Base-by-base conservation (phyloP, 2,888 invertebrate species). In the Flexamia atlantica region DNA sequence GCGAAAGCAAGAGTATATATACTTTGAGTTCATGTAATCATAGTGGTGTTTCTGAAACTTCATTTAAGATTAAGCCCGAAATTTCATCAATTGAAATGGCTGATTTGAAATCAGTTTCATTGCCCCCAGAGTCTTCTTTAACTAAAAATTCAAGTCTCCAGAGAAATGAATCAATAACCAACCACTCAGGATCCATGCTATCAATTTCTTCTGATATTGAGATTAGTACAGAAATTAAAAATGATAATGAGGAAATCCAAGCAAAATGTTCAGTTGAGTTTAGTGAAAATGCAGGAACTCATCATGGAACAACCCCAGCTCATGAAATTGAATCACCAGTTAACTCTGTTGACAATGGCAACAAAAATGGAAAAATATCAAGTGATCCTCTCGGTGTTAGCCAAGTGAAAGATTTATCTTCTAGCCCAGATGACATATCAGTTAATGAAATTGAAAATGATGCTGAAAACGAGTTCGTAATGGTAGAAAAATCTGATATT, bases 401-500 rank as follows among this genome's bases (percentile, higher is more conserved):
- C 30, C 28, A 30, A 64, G 5, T 28, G 14, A 72, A 40, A 28
- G 3, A 32, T 68, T 68, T 32, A 23, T 17, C 64, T 28, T 28
- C 7, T 20, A 64, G 10, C 3, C 53, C 20, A 7, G 53, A 23
- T 23, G 20, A 23, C 23, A 23, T 28, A 64, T 64, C 17, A 14
- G 28, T 28, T 7, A 30, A 28, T 4, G 70, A 76, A 28, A 17
- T 1, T 46, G 28, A 46, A 28, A 46, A 42, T 50, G 36, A 57
- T 36, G 32, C 23, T 14, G 79, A 76, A 1, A 32, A 57, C 12
- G 79, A 57, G 7, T 79, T 79, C 57, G 79, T 79, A 2, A 57
- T 79, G 32, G 79, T 79, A 32, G 57, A 57, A 32, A 79, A 79
- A 20, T 53, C 53, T 2, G 72, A 72, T 72, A 40, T 72, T 72